Percentiles rank a stretch among this genome's conserved stretches.
Evolutionary conservation across 1,140 invertebrate genomes (phyloP).

Genomic region (Micrasema longulum): DNA sequence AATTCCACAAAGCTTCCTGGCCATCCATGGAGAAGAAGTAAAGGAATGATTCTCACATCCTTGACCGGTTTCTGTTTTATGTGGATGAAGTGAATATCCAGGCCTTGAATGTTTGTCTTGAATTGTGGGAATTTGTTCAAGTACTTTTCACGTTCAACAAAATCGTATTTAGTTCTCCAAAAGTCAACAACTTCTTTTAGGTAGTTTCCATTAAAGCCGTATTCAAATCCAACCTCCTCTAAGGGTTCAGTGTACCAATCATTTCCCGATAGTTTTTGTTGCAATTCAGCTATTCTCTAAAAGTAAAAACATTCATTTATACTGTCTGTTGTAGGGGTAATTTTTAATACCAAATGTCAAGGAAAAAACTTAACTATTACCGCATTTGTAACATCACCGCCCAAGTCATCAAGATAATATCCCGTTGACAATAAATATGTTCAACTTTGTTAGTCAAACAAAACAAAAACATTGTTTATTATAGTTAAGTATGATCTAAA

Average conservation of each 20-base stretch:
- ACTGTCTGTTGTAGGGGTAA: too few relatives aligned
- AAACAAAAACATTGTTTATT: too few relatives aligned
- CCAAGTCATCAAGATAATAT: too few relatives aligned
- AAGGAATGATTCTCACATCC: conserved; percentile 70
- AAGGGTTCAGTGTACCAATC: conserved; percentile 70
- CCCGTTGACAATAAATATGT: too few relatives aligned
- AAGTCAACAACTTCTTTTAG: conserved; percentile 77
- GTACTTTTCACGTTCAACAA: conserved; percentile 73
- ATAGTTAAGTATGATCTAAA: too few relatives aligned
- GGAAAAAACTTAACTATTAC: too few relatives aligned
- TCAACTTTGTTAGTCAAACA: too few relatives aligned
- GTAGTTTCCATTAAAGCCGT: conserved; percentile 81
- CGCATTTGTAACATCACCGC: too few relatives aligned
- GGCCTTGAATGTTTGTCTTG: conserved; percentile 77
- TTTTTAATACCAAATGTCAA: too few relatives aligned
- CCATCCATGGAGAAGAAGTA: conserved; percentile 90
- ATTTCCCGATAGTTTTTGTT: conserved; percentile 69
- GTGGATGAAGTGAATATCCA: conserved; percentile 87
- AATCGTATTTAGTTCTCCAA: conserved; percentile 82
- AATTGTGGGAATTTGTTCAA: conserved; percentile 82
- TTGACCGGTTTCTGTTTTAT: too few relatives aligned
- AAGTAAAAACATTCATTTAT: too few relatives aligned
- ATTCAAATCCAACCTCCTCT: conserved; percentile 78
- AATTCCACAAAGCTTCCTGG: conserved; percentile 91
- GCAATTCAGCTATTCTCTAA: conserved; percentile 73